Evolutionary conservation across 35 echinoderm and acorn worm genomes (phyloP), one percentile per base, ranked within the genome.

Genomic region (Eucidaris tribuloides): DNA sequence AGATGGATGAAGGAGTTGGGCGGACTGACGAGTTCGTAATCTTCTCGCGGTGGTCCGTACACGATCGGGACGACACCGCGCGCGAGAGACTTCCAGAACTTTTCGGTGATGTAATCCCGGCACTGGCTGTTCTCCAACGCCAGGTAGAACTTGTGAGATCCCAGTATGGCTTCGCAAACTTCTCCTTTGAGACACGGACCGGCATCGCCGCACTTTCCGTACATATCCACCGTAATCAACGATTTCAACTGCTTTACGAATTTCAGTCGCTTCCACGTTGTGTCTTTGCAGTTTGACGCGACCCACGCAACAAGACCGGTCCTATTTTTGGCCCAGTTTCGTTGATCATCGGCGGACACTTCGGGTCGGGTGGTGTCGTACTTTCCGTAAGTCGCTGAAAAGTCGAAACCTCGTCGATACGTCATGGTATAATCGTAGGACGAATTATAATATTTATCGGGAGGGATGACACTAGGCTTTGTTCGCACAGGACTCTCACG

Each of bases 81-180:
- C 45, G 56, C 43, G 19, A 74, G 34, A 37, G 83, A 46, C 23
- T 65, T 41, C 81, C 81, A 83, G 36, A 83, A 83, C 63, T 83
- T 83, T 28, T 66, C 81, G 17, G 81, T 83, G 37, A 86, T 52
- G 74, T 92, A 92, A 2, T 92, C 77, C 17, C 71, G 50, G 37
- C 89, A 92, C 11, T 85, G 64, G 34, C 83, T 64, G 45, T 80
- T 92, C 46, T 92, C 89, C 24, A 92, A 66, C 17, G 89, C 71
- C 41, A 92, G 54, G 46, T 92, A 92, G 44, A 92, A 92, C 45
- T 92, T 92, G 46, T 92, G 87, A 11, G 57, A 45, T 35, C 46
- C 79, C 24, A 92, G 38, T 5, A 55, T 80, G 0, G 19, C 25
- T 20, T 37, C 29, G 62, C 89, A 92, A n/a, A n/a, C n/a, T n/a